Conservation (phyloP, 2,888 invertebrate species). For the Drosophila nr. medialis region DNA sequence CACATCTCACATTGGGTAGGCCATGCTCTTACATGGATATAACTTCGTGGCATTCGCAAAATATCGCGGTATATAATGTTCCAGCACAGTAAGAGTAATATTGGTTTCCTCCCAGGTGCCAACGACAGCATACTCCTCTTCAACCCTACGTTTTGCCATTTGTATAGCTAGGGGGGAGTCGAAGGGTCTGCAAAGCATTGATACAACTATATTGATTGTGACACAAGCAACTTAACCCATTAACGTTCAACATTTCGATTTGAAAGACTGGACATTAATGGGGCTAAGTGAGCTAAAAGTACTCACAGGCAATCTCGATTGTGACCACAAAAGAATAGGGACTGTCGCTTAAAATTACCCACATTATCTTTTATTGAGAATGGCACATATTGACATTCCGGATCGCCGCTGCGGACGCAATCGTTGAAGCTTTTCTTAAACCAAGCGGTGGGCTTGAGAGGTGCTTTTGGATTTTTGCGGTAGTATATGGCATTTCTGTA, state of each 20-base stretch:
- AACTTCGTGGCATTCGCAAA: conserved; percentile 91
- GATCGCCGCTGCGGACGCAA: conserved; percentile 92
- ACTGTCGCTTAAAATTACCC: conserved; percentile 92
- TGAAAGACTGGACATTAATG: conserved; percentile 1
- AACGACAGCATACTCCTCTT: conserved; percentile 93
- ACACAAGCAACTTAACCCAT: background rate
- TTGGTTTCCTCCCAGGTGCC: conserved; percentile 95
- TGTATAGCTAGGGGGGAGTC: conserved; percentile 92
- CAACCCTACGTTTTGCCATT: conserved; percentile 93
- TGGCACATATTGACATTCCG: conserved; percentile 92
- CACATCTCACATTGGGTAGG: background rate
- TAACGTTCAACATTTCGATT: background rate
- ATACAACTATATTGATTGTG: background rate
- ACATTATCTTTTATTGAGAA: conserved; percentile 91
- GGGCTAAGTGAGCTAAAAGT: background rate
- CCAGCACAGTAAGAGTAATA: conserved; percentile 92
- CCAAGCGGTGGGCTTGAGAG: conserved; percentile 77
- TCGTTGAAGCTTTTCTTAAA: conserved; percentile 90
- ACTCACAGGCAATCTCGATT: conserved; percentile 92
- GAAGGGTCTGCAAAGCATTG: conserved; percentile 88
- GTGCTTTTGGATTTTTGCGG: conserved; percentile 91
- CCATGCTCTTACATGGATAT: conserved; percentile 89
- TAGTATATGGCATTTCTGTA: conserved; percentile 89
- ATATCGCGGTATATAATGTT: conserved; percentile 93
- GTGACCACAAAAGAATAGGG: conserved; percentile 95